Percentiles rank a stretch among this genome's conserved stretches.
Evolutionary conservation across 2,113 vertebrate species (phyloP).

Genomic region (Uropsilus gracilis): DNA sequence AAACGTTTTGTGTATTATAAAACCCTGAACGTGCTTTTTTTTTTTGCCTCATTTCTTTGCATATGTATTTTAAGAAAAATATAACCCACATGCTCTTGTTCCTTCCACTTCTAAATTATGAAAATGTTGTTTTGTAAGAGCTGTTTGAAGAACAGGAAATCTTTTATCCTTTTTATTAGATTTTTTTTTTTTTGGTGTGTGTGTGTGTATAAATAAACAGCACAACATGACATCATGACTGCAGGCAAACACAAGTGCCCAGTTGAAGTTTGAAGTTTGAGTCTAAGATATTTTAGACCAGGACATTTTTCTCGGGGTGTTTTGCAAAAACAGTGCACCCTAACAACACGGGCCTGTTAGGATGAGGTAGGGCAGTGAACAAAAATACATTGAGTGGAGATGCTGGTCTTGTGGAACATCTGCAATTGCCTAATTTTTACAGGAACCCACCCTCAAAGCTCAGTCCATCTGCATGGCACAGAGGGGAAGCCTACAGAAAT

Average conservation of each 20-base stretch:
- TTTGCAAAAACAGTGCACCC: not conserved
- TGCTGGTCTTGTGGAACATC: not conserved
- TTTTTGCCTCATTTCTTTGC: not conserved
- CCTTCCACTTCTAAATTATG: conserved; percentile 65
- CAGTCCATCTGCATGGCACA: not conserved
- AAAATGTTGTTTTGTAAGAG: conserved; percentile 62
- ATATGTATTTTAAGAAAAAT: conserved; percentile 60
- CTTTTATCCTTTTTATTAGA: conserved; percentile 64
- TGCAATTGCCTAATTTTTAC: not conserved
- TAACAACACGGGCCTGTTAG: not conserved
- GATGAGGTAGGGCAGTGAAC: not conserved
- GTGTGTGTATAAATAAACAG: conserved; percentile 36
- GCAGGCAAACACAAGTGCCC: not conserved
- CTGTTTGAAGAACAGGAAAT: conserved; percentile 52
- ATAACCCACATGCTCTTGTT: conserved; percentile 53
- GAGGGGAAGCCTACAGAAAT: not conserved
- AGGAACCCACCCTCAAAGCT: not conserved
- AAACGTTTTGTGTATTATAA: conserved; percentile 51
- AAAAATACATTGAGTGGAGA: not conserved
- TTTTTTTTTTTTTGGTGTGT: no score
- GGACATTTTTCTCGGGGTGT: not conserved
- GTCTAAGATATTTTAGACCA: not conserved
- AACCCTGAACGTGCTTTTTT: conserved; percentile 40
- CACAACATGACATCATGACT: not conserved
- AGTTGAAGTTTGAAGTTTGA: not conserved